Conservation (phyloP, 2,113 vertebrate genomes). For the Pica pica region DNA sequence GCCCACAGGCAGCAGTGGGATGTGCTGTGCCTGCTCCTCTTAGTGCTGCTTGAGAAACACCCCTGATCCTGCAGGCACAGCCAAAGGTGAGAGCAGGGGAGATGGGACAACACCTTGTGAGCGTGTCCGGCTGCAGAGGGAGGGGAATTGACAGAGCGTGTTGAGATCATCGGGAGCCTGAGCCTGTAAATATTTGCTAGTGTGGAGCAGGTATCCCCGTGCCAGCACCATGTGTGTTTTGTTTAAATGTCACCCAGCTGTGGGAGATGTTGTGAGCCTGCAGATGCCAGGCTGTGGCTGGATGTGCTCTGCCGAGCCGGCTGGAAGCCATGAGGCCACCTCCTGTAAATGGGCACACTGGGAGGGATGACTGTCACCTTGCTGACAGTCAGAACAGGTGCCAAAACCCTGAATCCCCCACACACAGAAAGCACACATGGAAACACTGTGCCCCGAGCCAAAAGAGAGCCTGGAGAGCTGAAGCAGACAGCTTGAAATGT, state of each 20-base stretch:
- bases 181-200: not conserved
- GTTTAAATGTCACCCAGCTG: conserved; percentile 48
- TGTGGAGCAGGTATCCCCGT: not conserved
- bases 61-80: not conserved
- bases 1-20: not conserved
- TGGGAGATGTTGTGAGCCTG: conserved; percentile 4
- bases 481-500: not conserved
- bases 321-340: not conserved
- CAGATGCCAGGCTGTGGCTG: not conserved
- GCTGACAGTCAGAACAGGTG: not conserved
- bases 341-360: fast-evolving
- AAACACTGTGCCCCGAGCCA: not conserved
- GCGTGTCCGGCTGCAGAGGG: not conserved
- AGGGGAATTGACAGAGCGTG: not conserved
- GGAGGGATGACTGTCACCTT: not conserved
- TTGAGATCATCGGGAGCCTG: not conserved
- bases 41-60: not conserved
- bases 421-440: not conserved
- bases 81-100: not conserved
- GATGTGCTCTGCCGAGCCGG: not conserved
- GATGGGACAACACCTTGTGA: not conserved
- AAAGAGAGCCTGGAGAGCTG: not conserved
- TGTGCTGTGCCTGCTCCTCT: not conserved
- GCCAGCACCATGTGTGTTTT: not conserved
- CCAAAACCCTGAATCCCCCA: not conserved